Percentiles rank a stretch among this genome's conserved stretches.
Evolutionary conservation across 1,140 invertebrate genomes (phyloP).

Genomic region (Drosophila nasuta): DNA sequence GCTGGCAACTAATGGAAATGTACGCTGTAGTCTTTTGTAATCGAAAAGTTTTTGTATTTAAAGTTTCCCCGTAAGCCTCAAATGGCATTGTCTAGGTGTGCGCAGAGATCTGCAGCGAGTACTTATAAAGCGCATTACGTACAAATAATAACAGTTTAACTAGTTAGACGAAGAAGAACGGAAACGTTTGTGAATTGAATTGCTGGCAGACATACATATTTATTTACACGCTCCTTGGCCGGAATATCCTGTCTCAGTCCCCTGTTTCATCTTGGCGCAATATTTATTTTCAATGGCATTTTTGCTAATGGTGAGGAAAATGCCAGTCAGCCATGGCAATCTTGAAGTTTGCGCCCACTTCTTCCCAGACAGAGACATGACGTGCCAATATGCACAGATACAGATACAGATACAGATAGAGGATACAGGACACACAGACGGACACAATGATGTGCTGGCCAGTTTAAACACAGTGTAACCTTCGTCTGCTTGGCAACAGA

Average conservation of each 20-base stretch:
- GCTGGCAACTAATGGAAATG: slow-evolving; percentile 20
- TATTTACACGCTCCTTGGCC: slow-evolving; percentile 34
- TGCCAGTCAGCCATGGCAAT: slow-evolving; percentile 38
- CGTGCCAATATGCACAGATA: slow-evolving; percentile 12
- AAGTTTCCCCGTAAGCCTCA: slow-evolving; percentile 24
- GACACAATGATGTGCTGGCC: slow-evolving; percentile 34
- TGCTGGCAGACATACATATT: slow-evolving; percentile 44
- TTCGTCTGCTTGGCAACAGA: slow-evolving; percentile 58
- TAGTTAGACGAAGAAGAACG: neutral
- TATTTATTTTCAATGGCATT: slow-evolving; percentile 42
- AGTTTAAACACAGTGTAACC: slow-evolving; percentile 55
- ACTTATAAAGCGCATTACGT: slow-evolving; percentile 27
- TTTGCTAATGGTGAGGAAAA: slow-evolving; percentile 55
- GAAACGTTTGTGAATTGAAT: slow-evolving; percentile 20
- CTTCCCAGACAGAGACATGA: slow-evolving; percentile 20
- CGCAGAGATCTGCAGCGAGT: neutral
- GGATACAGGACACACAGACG: neutral
- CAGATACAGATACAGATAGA: neutral
- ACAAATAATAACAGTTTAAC: slow-evolving; percentile 29
- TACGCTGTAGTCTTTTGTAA: neutral
- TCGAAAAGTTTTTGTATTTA: slow-evolving; percentile 30
- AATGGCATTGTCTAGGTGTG: slow-evolving; percentile 11
- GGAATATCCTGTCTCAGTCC: slow-evolving; percentile 40
- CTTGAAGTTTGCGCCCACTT: slow-evolving; percentile 15
- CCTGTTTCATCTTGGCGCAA: slow-evolving; percentile 22